A percentile compares a stretch with the other conserved stretches of the same genome.
Conservation (phyloP, 1,140 invertebrate genomes). For the Drosophila sechellia region DNA sequence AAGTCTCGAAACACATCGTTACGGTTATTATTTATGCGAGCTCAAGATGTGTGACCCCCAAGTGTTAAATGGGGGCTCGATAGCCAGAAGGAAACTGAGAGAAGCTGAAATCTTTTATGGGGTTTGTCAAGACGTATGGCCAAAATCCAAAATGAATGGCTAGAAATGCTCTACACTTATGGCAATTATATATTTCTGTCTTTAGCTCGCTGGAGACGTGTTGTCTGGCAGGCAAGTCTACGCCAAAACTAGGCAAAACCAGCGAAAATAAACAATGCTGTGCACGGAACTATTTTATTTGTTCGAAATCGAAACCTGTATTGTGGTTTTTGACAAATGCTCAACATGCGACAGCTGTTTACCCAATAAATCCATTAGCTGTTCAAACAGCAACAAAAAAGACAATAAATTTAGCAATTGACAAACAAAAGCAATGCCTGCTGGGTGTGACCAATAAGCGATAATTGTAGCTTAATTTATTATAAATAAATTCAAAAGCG, state of each 20-base stretch:
- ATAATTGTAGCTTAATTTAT: slow-evolving; percentile 71
- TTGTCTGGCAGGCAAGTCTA: slow-evolving; percentile 51
- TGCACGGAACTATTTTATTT: slow-evolving; percentile 36
- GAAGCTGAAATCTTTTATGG: neutral
- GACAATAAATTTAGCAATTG: slow-evolving; percentile 66
- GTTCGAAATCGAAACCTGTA: slow-evolving; percentile 58
- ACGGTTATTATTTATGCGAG: slow-evolving; percentile 37
- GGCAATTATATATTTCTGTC: slow-evolving; percentile 13
- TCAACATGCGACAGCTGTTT: slow-evolving; percentile 77
- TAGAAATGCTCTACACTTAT: slow-evolving; percentile 9
- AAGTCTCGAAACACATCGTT: slow-evolving; percentile 22
- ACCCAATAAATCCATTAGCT: slow-evolving; percentile 81
- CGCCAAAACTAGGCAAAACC: slow-evolving; percentile 39
- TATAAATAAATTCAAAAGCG: slow-evolving; percentile 36
- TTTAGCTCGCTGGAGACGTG: slow-evolving; percentile 39
- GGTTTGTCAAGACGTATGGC: neutral
- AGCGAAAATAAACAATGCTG: slow-evolving; percentile 19
- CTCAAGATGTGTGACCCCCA: slow-evolving; percentile 22
- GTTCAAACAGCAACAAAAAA: slow-evolving; percentile 57
- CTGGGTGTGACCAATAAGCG: slow-evolving; percentile 68
- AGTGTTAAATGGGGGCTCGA: slow-evolving; percentile 5
- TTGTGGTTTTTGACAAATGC: slow-evolving; percentile 75
- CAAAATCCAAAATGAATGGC: slow-evolving; percentile 9
- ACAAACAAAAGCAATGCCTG: slow-evolving; percentile 50
- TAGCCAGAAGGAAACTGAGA: slow-evolving; percentile 6